A percentile compares a stretch with the other conserved stretches of the same genome.
Evolutionary conservation across 2,113 vertebrate genomes (phyloP).

Genomic region (Crotophaga sulcirostris): DNA sequence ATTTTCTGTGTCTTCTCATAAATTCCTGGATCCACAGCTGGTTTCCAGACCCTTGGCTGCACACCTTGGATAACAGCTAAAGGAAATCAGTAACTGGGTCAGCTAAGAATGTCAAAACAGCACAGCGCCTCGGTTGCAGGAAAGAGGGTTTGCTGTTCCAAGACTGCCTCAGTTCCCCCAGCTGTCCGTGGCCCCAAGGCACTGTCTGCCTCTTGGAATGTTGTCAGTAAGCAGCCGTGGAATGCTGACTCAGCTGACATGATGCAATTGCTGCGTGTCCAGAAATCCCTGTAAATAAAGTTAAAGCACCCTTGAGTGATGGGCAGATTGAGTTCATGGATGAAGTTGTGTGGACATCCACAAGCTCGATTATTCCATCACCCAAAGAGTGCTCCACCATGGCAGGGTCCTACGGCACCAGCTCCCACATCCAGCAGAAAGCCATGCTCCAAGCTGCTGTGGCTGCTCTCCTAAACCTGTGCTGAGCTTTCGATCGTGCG

Average conservation of each 20-base stretch:
- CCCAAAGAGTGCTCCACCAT: background rate
- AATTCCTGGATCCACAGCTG: background rate
- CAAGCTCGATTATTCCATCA: background rate
- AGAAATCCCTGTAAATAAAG: background rate
- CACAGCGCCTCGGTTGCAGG: too few relatives aligned
- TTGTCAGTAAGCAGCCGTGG: accelerated
- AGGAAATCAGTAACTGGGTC: background rate
- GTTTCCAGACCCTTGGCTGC: background rate
- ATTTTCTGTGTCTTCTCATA: background rate
- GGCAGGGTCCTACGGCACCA: accelerated
- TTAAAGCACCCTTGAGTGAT: background rate
- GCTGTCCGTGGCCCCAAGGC: too few relatives aligned
- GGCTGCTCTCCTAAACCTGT: background rate
- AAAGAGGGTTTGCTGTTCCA: background rate
- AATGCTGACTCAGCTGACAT: background rate
- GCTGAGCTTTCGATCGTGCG: background rate
- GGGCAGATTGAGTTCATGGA: background rate
- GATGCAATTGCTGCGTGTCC: accelerated
- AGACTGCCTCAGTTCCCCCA: background rate
- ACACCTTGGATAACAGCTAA: background rate
- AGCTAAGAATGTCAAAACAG: too few relatives aligned
- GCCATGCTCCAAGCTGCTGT: accelerated
- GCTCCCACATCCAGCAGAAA: background rate
- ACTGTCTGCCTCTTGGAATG: accelerated
- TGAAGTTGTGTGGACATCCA: accelerated